Evolutionary conservation across 1,140 invertebrate species (phyloP), one percentile per base, ranked within the genome.

Genomic region (Elymnias hypermnestra): DNA sequence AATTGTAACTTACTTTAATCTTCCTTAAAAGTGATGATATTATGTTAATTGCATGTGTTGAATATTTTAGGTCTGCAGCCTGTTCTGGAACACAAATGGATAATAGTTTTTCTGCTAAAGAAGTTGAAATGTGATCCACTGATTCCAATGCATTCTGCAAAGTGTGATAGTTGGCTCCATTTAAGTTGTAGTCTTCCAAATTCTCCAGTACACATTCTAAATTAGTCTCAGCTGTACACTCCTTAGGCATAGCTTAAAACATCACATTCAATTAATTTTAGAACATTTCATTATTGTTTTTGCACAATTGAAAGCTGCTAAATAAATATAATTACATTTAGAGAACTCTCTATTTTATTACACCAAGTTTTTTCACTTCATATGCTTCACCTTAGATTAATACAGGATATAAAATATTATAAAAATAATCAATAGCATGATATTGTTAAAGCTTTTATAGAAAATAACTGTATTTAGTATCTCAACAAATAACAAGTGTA

Each of bases 1-100:
- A 40, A 40, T 19, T 23, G n/a, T n/a, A n/a, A n/a, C 22, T 44
- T 60, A 85, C 78, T 64, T 72, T 62, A 14, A 71, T 43, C 69
- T 69, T 82, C 2, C 61, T 64, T 9, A 76, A 29, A 17, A 78
- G 50, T 14, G 45, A 44, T 19, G 51, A 36, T 15, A 83, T 49
- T n/a, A 78, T 62, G 17, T 68, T 71, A 15, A 83, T 35, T 1
- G 52, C 56, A 15, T 52, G 48, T 15, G 55, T 39, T 9, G 68
- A 57, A 48, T 68, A 63, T 33, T 68, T 70, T 18, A 66, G 54
- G 23, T 74, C 65, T 33, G 72, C 59, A 26, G 59, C 63, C 14
- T 74, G 25, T 17, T 73, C 67, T 26, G 66, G 54, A 15, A 59
- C 25, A 51, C 70, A 81, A 46, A 79, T 36, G 19, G 45, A 33